Evolutionary conservation across 2,113 vertebrate genomes (phyloP), one percentile per base, ranked within the genome.

Genomic region (Albula goreensis): DNA sequence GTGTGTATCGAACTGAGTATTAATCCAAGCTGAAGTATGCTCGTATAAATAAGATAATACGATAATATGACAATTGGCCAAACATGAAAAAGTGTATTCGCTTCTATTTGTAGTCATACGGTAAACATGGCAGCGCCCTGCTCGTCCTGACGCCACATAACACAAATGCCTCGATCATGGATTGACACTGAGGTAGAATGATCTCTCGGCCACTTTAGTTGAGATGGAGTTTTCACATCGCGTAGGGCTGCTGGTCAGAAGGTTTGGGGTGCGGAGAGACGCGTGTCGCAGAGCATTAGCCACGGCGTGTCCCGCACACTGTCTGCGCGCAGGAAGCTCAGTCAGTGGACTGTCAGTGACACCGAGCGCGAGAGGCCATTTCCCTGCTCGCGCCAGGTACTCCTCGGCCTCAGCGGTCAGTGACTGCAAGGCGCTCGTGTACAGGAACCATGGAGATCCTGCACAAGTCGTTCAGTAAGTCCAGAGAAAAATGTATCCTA

Each of bases 361-460:
- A 2, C 15, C 53, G 41, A 53, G n/a, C 22, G 25, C 15, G 22
- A 56, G 83, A 57, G 50, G 48, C 51, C 80, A 50, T 15, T 66
- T 11, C 9, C 31, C 31, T 52, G 48, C 82, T 52, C 70, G 12
- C 52, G 52, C 50, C 25, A 70, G 74, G 56, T 89, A 79, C 50
- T 90, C 89, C 17, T 78, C 50, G 31, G 50, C n/a, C 60, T 78
- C 89, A 50, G n/a, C 83, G 83, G 56, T 49, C 11, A 82, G 13
- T 19, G 49, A 85, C 10, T 88, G 88, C 87, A 57, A 74, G 25
- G 94, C 93, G 5, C 92, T 96, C 7, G 5, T 89, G 25, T 94
- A 93, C 91, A 90, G 87, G 74, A 91, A 87, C 50, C 94, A 96
- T 60, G 95, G 95, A 86, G 92, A 95, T 31, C 95, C 95, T 0